Conservation (phyloP, 1,140 invertebrate species). For the Pygmarrhopalites habei region DNA sequence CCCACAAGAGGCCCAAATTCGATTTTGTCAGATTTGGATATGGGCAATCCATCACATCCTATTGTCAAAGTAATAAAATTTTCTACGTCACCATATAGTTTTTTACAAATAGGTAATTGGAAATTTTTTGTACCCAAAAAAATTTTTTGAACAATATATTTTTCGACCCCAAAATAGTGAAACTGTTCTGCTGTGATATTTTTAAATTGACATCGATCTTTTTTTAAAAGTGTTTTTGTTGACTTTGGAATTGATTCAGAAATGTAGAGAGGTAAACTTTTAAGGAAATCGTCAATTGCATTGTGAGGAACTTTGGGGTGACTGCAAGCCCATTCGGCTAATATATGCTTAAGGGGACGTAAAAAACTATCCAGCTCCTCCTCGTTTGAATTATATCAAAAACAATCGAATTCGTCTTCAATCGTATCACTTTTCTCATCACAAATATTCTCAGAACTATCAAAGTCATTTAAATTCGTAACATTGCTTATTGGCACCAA, state of each 20-base stretch:
- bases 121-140: background rate
- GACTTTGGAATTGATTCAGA: background rate
- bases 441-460: background rate
- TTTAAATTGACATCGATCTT: background rate
- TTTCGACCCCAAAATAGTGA: background rate
- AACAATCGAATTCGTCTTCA: no score
- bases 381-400: no score
- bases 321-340: background rate
- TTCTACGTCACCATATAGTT: background rate
- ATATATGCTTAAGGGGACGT: background rate
- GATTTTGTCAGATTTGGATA: constrained; percentile 1
- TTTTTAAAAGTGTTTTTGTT: background rate
- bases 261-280: background rate
- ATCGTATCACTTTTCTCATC: background rate
- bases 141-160: background rate
- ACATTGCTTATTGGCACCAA: no score
- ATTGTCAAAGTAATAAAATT: constrained; percentile 9
- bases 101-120: background rate
- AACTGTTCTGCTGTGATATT: background rate
- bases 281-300: background rate
- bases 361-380: no score
- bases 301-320: background rate
- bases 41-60: constrained; percentile 19
- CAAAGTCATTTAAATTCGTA: no score
- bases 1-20: constrained; percentile 21